These are phyloP conservation scores for Ascidia mentula DNA, from an alignment of 23 tunicate genomes.

Conservation along the genomic window DNA sequence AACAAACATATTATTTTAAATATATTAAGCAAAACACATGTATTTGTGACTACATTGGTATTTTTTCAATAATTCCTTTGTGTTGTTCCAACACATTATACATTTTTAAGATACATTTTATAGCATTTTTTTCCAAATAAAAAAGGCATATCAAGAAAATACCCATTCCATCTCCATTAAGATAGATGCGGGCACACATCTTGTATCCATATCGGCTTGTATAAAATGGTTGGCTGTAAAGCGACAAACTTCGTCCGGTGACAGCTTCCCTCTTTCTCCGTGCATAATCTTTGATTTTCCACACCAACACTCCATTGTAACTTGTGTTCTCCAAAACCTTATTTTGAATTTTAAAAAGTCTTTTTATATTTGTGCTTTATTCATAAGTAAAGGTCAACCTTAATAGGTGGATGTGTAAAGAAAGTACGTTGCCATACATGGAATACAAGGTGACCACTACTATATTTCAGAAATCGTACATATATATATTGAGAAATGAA, in stretches of 20 bases:
- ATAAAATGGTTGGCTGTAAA: conserved; percentile 91
- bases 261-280: conserved; percentile 70
- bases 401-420: too few relatives aligned
- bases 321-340: conserved; percentile 83
- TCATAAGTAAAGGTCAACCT: too few relatives aligned
- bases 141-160: neutral
- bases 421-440: too few relatives aligned
- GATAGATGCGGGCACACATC: conserved; percentile 84
- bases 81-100: too few relatives aligned
- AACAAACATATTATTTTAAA: too few relatives aligned
- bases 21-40: too few relatives aligned
- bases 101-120: neutral
- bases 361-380: neutral
- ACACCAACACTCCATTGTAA: conserved; percentile 67
- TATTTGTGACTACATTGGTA: too few relatives aligned
- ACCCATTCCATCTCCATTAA: conserved; percentile 98
- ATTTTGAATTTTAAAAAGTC: neutral
- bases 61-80: too few relatives aligned
- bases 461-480: too few relatives aligned
- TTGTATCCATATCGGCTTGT: conserved; percentile 92
- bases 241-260: conserved; percentile 66
- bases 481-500: too few relatives aligned
- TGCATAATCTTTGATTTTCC: conserved; percentile 74
- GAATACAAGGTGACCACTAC: too few relatives aligned
- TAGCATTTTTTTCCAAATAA: neutral